Base-by-base conservation (phyloP, 2,888 invertebrate genomes). In the Monoplex corrugatus region DNA sequence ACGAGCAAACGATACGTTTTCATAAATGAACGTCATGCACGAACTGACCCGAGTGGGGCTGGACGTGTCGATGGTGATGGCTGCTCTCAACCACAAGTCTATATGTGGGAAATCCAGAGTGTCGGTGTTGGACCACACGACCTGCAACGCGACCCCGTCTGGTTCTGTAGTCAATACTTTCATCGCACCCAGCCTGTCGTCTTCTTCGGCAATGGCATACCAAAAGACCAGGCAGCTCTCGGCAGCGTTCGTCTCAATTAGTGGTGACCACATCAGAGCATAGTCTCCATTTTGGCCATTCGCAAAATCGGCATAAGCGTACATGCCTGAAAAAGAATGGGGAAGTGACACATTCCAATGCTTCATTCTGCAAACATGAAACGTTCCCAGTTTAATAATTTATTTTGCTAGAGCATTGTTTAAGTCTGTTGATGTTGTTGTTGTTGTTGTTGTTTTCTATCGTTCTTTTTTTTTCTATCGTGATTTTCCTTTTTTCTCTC, bases 171-270 rank as follows among this genome's bases (percentile, higher is more conserved):
- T 28, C 19, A 23, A 23, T 16, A 57, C 57, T 28, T 23, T 2
- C 3, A 57, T 16, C 2, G 57, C 28, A 43, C 23, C 35, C 43
- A n/a, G n/a, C 72, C 13, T 78, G 43, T 28, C 75, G n/a, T n/a
- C 75, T 1, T 28, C 75, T 1, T 28, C 75, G 40, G 43, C 40
- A 32, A 38, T 40, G 43, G 43, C 45, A 38, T 38, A 83, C 83
- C 38, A 43, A 40, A 38, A 83, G 83, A 83, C 57, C 83, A 83
- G 83, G 43, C 83, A 83, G 83, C 38, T 43, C 23, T 13, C 23
- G 5, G 5, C n/a, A 83, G 40, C 38, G 83, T 2, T 16, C 8
- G 40, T 63, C 40, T 8, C 43, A 35, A 86, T 63, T 63, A 16
- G 43, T 68, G 68, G 40, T 40, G 68, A 38, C 68, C 57, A 38